A percentile compares a stretch with the other conserved stretches of the same genome.
Evolutionary conservation across 1,140 invertebrate genomes (phyloP).

Genomic region (Calliphora vicina): DNA sequence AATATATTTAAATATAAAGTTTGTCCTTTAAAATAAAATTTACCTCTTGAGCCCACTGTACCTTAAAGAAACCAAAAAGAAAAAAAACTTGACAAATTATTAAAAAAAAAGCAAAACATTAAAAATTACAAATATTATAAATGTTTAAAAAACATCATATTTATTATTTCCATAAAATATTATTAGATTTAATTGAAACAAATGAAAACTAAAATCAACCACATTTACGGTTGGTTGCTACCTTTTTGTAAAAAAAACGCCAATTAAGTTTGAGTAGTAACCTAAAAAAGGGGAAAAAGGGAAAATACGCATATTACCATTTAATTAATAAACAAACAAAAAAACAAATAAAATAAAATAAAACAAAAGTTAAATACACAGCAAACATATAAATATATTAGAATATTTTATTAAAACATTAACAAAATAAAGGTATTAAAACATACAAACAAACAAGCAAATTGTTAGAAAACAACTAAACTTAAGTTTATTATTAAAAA

Average conservation of each 20-base stretch:
- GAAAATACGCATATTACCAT: conserved; percentile 41
- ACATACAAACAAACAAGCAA: not conserved
- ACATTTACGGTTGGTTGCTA: not conserved
- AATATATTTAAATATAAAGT: not conserved
- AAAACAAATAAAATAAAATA: not conserved
- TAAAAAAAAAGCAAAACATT: not conserved
- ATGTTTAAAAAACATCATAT: not conserved
- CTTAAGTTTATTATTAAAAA: not conserved
- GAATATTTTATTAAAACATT: not conserved
- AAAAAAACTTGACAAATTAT: not conserved
- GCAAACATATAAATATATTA: not conserved
- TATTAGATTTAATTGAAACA: not conserved
- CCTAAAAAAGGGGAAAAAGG: conserved; percentile 35
- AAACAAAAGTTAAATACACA: too few relatives aligned
- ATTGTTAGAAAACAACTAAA: not conserved
- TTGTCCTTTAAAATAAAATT: not conserved
- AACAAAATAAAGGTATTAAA: not conserved
- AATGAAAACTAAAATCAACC: not conserved
- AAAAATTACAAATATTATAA: not conserved
- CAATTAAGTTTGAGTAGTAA: conserved; percentile 9
- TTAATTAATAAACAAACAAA: conserved; percentile 28
- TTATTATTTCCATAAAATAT: not conserved
- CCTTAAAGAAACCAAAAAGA: not conserved
- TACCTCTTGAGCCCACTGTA: conserved; percentile 34
- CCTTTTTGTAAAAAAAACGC: conserved; percentile 14